phyloP scores from a whole-genome alignment of 2,888 invertebrate species.

The Gymnoscelis rufifasciata region DNA sequence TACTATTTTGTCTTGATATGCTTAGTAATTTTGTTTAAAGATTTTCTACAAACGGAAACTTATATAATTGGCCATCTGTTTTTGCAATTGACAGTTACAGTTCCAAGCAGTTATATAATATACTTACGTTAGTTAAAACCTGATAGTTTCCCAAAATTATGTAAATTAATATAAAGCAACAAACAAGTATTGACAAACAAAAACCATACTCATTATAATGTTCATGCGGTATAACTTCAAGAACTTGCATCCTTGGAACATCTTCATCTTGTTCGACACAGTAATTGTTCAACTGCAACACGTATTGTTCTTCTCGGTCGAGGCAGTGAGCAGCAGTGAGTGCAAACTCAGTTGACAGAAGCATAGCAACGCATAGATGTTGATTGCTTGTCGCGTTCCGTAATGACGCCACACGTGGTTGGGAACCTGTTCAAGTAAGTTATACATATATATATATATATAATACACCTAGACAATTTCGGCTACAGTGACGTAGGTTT shows the following conservation, averaged over 20 bases:
- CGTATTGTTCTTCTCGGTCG: slow-evolving; percentile 37
- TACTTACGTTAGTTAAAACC: too few species aligned
- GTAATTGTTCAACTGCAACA: slow-evolving; percentile 52
- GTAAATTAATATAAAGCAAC: too few species aligned
- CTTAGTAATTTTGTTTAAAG: too few species aligned
- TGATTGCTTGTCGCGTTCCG: slow-evolving; percentile 42
- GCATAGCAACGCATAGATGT: slow-evolving; percentile 60
- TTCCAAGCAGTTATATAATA: too few species aligned
- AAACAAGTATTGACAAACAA: neutral
- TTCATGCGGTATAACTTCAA: slow-evolving; percentile 47
- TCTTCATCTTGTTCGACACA: slow-evolving; percentile 33
- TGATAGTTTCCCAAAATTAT: too few species aligned
- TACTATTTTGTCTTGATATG: too few species aligned
- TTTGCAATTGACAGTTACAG: too few species aligned
- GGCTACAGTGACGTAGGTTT: too few species aligned
- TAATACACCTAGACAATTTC: too few species aligned
- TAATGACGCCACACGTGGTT: slow-evolving; percentile 55
- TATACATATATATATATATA: too few species aligned
- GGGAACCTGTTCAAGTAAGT: slow-evolving; percentile 40
- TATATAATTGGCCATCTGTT: too few species aligned
- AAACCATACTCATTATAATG: slow-evolving; percentile 54
- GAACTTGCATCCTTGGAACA: slow-evolving; percentile 39
- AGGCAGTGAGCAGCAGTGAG: slow-evolving; percentile 70
- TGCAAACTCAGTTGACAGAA: slow-evolving; percentile 48
- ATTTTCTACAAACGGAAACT: too few species aligned